A percentile compares a stretch with the other conserved stretches of the same genome.
Evolutionary conservation across 1,140 invertebrate species (phyloP).

Genomic region (Calliphora vicina): DNA sequence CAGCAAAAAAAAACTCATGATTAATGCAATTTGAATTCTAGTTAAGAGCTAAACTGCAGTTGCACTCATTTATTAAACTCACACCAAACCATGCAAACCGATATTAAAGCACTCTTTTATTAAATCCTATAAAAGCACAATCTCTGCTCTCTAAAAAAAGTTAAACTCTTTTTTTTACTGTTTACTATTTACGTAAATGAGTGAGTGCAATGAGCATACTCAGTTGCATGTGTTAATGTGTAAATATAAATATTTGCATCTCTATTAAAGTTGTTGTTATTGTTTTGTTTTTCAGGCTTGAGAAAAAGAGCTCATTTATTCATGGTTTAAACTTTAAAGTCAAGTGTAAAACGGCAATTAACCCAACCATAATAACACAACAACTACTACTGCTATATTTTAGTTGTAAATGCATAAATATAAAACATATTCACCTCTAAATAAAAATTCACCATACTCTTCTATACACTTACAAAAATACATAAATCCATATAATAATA

Average conservation of each 20-base stretch:
- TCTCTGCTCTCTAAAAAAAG: too few relatives aligned
- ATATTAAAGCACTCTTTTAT: background rate
- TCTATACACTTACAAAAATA: background rate
- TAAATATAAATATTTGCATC: background rate
- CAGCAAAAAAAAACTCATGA: background rate
- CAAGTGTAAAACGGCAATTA: slow-evolving; percentile 30
- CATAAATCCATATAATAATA: background rate
- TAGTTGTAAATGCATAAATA: too few relatives aligned
- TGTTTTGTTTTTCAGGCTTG: background rate
- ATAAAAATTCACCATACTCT: slow-evolving; percentile 9
- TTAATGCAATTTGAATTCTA: background rate
- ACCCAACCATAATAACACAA: too few relatives aligned
- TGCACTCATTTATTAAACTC: background rate
- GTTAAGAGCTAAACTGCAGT: background rate
- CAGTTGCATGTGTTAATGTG: background rate
- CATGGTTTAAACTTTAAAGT: slow-evolving; percentile 29
- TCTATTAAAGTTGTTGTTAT: background rate
- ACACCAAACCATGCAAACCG: background rate
- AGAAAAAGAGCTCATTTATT: background rate
- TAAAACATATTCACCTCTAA: slow-evolving; percentile 2
- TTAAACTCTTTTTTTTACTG: too few relatives aligned
- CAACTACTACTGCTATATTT: background rate
- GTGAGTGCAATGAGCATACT: background rate
- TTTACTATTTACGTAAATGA: background rate
- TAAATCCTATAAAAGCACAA: too few relatives aligned